These are phyloP conservation scores for Idaea aversata DNA, from an alignment of 2,888 invertebrate species.

Conservation along the genomic window DNA sequence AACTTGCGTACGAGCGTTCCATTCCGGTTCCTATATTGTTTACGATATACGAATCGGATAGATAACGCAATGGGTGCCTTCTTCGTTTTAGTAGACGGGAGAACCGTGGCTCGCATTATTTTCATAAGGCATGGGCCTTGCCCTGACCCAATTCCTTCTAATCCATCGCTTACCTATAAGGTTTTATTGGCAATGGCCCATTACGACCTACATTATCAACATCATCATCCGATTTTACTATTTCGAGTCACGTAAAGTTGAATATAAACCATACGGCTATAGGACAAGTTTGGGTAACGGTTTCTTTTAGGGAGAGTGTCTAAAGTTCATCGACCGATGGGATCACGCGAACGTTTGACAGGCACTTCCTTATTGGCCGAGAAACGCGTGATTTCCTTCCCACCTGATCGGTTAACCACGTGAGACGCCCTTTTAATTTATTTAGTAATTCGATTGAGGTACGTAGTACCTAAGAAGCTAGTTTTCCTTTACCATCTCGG, in stretches of 20 bases:
- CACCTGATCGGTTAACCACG: constrained; percentile 20
- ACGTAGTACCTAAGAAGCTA: neutral
- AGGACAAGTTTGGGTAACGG: constrained; percentile 37
- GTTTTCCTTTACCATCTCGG: no score
- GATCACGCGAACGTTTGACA: constrained; percentile 33
- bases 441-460: constrained; percentile 14
- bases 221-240: constrained; percentile 80
- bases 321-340: constrained; percentile 41
- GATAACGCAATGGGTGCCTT: constrained; percentile 53
- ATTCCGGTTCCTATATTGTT: constrained; percentile 40
- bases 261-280: constrained; percentile 70
- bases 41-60: constrained; percentile 41
- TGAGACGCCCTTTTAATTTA: constrained; percentile 10
- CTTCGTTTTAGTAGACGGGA: constrained; percentile 47
- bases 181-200: constrained; percentile 79
- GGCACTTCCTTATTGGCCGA: constrained; percentile 32
- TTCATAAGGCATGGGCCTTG: constrained; percentile 69
- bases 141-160: constrained; percentile 77
- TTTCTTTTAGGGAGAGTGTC: constrained; percentile 40
- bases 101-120: constrained; percentile 59
- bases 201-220: constrained; percentile 80
- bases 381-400: constrained; percentile 29
- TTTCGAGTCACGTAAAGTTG: constrained; percentile 79
- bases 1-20: constrained; percentile 31
- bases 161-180: constrained; percentile 80